Evolutionary conservation across 2,888 invertebrate species (phyloP), one percentile per base, ranked within the genome.

Genomic region (Allacma fusca): DNA sequence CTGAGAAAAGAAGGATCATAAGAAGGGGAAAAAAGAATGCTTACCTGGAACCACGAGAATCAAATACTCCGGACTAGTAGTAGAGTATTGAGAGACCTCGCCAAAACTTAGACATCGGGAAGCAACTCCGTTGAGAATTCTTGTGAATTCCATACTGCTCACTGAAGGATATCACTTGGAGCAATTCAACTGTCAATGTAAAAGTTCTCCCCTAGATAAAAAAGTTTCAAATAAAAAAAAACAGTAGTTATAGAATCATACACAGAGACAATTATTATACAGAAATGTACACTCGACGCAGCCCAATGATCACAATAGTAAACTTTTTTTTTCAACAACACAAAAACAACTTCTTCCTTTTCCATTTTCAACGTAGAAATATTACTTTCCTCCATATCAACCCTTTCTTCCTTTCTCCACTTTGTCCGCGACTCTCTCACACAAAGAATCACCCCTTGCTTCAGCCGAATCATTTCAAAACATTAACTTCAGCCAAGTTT

Each of bases 71-170:
- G 89, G 24, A 40, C 50, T 89, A 81, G 93, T 92, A 84, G 92
- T 90, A 26, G 91, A 87, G 91, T 91, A 79, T 89, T 88, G 73
- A 62, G 59, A 59, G 40, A 24, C n/a, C 9, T 34, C 40, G 23
- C 93, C 95, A 88, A 91, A 92, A 5, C 91, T 91, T 75, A 93
- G 87, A 13, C 96, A 86, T 84, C 91, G 91, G 0, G 93, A 94
- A 76, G 92, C 91, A 59, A 94, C 89, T 50, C 90, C 88, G 85
- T 92, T 92, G 0, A 94, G 87, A 13, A 76, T 71, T 76, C 80
- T 75, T 44, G 76, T 80, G 4, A 79, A 75, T 59, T 83, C 81
- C 81, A 82, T 82, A 16, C 16, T 29, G n/a, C 50, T 50, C 50
- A 44, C 50, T 72, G 13, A 23, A 62, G 65, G 65, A 28, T 65